Base-by-base conservation (phyloP, 1,140 invertebrate genomes). In the Neuroterus valhalla region DNA sequence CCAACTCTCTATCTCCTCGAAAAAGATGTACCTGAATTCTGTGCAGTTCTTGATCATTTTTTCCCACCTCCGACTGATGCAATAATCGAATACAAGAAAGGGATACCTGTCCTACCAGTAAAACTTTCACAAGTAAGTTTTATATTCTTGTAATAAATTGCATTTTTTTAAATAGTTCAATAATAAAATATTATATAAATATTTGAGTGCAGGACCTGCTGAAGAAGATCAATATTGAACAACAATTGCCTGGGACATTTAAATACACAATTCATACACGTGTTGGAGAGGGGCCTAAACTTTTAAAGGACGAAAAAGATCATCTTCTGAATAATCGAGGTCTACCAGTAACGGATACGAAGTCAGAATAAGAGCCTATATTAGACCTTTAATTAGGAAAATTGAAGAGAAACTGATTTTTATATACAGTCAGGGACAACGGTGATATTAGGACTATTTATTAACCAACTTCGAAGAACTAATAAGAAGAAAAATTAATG, bases 1-100 rank as follows among this genome's bases (percentile, higher is more conserved):
- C 97, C 97, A 5, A 98, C 96, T 86, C 85, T 99, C 0, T 99
- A 96, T 90, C 87, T 98, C 19, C 86, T 96, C 72, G 94, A 97
- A 83, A 91, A 95, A 78, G 91, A 95, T 90, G 93, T 98, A 1
- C 87, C 93, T 3, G 89, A 91, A 84, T 88, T 98, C 31, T 44
- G 95, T 3, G 86, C 92, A 52, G 79, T 95, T 44, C 85, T 97
- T 5, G 92, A 94, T 83, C 82, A 94, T 81, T 92, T 93, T 23
- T 97, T 97, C 82, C 96, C 96, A 52, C 90, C 93, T 69, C 15
- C 43, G 31, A 87, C 90, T 74, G 80, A 84, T 66, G 66, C 76
- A 23, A 77, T 73, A 62, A 80, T 87, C 5, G 90, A 93, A 72
- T 94, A 93, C 81, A 82, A 92, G 19, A 91, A 90, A 84, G 94